A percentile compares a stretch with the other conserved stretches of the same genome.
Conservation (phyloP, 2,113 vertebrate genomes). For the Xerus inauris region DNA sequence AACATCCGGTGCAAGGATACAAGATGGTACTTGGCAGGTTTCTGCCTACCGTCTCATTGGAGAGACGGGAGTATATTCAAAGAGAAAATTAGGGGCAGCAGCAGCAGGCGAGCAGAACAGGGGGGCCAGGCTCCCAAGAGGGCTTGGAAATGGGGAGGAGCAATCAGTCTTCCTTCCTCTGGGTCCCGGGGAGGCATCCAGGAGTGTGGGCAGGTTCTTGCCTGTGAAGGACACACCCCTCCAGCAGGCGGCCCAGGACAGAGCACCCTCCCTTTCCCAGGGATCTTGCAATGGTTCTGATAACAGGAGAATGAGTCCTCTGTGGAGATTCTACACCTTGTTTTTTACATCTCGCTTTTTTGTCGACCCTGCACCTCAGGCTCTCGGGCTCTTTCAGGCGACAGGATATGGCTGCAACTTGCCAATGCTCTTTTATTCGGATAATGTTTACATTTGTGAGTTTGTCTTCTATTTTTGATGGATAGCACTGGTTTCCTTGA, state of each 20-base stretch:
- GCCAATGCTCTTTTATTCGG: neutral
- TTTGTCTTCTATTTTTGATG: conserved; percentile 42
- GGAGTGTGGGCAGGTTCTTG: neutral
- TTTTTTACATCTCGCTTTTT: neutral
- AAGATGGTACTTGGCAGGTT: neutral
- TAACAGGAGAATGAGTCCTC: neutral
- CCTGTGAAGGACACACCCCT: neutral
- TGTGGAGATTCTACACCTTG: neutral
- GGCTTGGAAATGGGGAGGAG: neutral
- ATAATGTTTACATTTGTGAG: conserved; percentile 50
- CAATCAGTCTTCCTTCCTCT: neutral
- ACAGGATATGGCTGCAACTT: neutral
- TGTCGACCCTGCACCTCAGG: neutral
- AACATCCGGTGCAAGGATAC: neutral
- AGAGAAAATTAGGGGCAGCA: neutral
- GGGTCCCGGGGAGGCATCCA: neutral
- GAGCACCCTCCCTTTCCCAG: neutral
- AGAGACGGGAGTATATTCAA: neutral
- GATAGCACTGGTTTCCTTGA: conserved; percentile 47
- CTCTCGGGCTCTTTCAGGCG: neutral
- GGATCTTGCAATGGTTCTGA: neutral
- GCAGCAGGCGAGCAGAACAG: neutral
- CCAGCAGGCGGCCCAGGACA: neutral
- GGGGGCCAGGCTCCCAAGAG: neutral
- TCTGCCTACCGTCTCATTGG: neutral